Conservation (phyloP, 2,888 invertebrate species). For the Elaeidobius kamerunicus region DNA sequence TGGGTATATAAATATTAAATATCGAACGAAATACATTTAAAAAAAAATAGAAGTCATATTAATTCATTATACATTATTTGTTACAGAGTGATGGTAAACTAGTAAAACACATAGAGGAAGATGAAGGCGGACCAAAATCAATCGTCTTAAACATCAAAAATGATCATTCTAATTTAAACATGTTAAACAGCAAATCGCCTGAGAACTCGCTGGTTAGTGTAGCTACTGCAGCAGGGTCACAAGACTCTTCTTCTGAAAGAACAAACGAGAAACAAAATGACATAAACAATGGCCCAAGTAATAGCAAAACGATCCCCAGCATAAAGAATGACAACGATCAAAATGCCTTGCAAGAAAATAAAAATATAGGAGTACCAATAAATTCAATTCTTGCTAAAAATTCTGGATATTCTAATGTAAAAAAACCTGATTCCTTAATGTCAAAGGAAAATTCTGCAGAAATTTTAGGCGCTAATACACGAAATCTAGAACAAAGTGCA, state of each 20-base stretch:
- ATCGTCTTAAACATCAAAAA: slow-evolving; percentile 35
- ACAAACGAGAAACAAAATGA: slow-evolving; percentile 1
- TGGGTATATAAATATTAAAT: no score
- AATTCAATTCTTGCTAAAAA: slow-evolving; percentile 18
- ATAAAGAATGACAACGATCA: slow-evolving; percentile 5
- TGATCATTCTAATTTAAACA: slow-evolving; percentile 2
- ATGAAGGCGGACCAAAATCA: slow-evolving; percentile 33
- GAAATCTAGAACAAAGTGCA: background rate
- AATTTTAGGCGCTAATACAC: background rate
- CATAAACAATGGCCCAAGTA: background rate
- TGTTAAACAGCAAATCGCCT: background rate
- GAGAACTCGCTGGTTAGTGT: background rate
- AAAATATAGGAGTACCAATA: slow-evolving; percentile 19
- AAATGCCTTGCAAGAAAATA: slow-evolving; percentile 5
- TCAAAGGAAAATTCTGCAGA: background rate
- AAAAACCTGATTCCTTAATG: slow-evolving; percentile 1
- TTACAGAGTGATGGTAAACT: slow-evolving; percentile 35
- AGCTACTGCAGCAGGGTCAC: background rate
- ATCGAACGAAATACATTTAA: no score
- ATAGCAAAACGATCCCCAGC: slow-evolving; percentile 18
- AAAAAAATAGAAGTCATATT: no score
- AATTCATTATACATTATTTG: no score
- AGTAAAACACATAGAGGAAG: slow-evolving; percentile 34
- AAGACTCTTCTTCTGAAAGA: background rate
- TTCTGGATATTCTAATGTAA: background rate